Evolutionary conservation across 2,113 vertebrate species (phyloP).

Genomic region (Channa maculata): DNA sequence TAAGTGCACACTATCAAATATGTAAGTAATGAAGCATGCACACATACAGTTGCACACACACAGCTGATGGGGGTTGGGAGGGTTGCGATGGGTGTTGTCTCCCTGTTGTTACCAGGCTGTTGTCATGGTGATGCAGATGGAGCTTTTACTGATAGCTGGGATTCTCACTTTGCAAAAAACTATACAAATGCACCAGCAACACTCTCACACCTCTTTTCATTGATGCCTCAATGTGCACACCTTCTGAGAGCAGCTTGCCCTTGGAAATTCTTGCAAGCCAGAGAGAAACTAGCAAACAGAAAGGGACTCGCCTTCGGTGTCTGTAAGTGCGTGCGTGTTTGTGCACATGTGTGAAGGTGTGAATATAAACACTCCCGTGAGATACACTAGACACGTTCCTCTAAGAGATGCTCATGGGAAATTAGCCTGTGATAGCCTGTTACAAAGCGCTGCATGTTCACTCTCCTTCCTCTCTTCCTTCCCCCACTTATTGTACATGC

Average conservation of each 20-base stretch:
- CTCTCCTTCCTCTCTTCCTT: constrained; percentile 28
- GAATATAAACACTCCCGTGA: constrained; percentile 68
- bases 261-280: constrained; percentile 43
- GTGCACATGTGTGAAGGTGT: constrained; percentile 37
- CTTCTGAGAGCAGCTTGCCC: constrained; percentile 53
- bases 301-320: constrained; percentile 17
- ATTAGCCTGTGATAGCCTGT: constrained; percentile 68
- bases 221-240: constrained; percentile 35
- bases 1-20: constrained; percentile 65
- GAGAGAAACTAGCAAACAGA: constrained; percentile 26
- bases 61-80: constrained; percentile 78
- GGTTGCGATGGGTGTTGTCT: constrained; percentile 78
- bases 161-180: constrained; percentile 55
- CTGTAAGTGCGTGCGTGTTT: constrained; percentile 44
- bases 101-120: constrained; percentile 78
- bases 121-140: constrained; percentile 82
- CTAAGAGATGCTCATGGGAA: constrained; percentile 68
- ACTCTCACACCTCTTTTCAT: constrained; percentile 21
- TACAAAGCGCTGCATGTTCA: constrained; percentile 50
- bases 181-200: constrained; percentile 22
- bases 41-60: constrained; percentile 34
- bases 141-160: constrained; percentile 70
- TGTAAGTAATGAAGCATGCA: constrained; percentile 64
- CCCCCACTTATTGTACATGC: neutral
- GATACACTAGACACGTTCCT: constrained; percentile 64